These are phyloP conservation scores for Gymnodraco acuticeps DNA, from an alignment of 2,797 vertebrate species.

Conservation along the genomic window DNA sequence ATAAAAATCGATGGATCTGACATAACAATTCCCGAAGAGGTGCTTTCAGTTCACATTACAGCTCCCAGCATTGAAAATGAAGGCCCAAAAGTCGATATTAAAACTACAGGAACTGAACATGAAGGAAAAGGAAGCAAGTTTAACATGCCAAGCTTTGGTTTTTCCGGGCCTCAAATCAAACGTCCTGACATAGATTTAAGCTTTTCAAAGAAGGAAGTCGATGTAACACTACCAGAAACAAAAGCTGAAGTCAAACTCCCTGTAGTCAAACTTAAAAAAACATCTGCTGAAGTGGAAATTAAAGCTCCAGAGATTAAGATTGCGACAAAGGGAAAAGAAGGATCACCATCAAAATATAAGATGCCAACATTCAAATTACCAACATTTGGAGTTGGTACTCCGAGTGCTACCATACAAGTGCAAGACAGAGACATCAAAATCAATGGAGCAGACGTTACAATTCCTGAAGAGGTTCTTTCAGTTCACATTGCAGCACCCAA, in stretches of 20 bases:
- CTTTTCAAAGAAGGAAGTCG: conserved; percentile 59
- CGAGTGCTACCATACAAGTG: conserved; percentile 41
- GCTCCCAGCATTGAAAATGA: conserved; percentile 16
- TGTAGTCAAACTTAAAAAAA: conserved; percentile 38
- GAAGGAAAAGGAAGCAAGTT: conserved; percentile 39
- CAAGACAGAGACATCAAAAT: conserved; percentile 37
- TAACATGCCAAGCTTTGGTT: conserved; percentile 9
- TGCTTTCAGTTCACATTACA: conserved; percentile 2
- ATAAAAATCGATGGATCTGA: conserved; percentile 40
- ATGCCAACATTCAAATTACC: conserved; percentile 80
- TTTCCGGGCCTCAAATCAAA: conserved; percentile 38
- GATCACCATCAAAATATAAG: conserved; percentile 65
- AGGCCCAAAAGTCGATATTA: no score
- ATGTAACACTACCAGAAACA: conserved; percentile 33
- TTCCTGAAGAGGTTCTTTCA: conserved; percentile 9
- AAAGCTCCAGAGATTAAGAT: conserved; percentile 38
- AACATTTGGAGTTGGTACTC: conserved; percentile 63
- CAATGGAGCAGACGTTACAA: conserved; percentile 7
- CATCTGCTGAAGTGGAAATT: conserved; percentile 40
- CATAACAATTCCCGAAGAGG: conserved; percentile 11
- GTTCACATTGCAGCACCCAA: conserved; percentile 15
- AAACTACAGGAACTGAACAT: conserved; percentile 26
- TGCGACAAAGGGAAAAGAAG: conserved; percentile 18
- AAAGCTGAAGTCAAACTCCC: conserved; percentile 40
- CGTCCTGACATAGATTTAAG: conserved; percentile 45